Evolutionary conservation across 1,140 invertebrate genomes (phyloP), one percentile per base, ranked within the genome.

Genomic region (Hylaeus anthracinus): DNA sequence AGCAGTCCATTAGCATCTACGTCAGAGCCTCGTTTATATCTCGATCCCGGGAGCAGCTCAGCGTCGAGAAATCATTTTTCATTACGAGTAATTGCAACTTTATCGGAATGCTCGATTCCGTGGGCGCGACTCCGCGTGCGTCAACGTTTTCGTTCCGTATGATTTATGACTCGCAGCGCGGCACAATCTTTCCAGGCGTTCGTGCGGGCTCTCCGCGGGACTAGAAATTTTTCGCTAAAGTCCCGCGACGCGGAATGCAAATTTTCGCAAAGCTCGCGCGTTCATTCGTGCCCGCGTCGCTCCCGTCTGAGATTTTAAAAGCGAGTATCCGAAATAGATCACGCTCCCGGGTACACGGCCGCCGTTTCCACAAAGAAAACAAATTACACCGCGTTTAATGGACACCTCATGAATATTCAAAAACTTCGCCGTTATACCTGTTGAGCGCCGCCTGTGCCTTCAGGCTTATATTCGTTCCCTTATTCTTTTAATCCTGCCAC

Each of bases 351-450:
- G 9, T 26, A n/a, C 70, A 37, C 63, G 43, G 48, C 3, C 65
- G 3, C 37, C 65, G 64, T 66, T 69, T 71, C 43, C n/a, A 6
- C 51, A 55, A 73, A 79, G 77, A 73, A 79, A 79, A 79, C 70
- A 79, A 79, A 79, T 79, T 79, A 73, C 61, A n/a, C 15, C 71
- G 37, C 70, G 60, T 79, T 79, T 79, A 79, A 73, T 73, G 71
- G 70, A 79, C 61, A 72, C 43, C 61, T 73, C 77, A 79, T 79
- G 77, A 79, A 79, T 79, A 79, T 79, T 79, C 77, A 79, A 72
- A 79, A 79, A 72, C 51, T 65, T 41, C 14, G 51, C 51, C 8
- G 60, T 56, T 73, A 60, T 79, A 79, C 77, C 77, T 79, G 77
- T 79, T 79, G 77, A 79, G 56, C 77, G 77, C 60, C 41, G 14